Conservation (phyloP, 1,140 invertebrate species). For the Temnothorax curvispinosus region DNA sequence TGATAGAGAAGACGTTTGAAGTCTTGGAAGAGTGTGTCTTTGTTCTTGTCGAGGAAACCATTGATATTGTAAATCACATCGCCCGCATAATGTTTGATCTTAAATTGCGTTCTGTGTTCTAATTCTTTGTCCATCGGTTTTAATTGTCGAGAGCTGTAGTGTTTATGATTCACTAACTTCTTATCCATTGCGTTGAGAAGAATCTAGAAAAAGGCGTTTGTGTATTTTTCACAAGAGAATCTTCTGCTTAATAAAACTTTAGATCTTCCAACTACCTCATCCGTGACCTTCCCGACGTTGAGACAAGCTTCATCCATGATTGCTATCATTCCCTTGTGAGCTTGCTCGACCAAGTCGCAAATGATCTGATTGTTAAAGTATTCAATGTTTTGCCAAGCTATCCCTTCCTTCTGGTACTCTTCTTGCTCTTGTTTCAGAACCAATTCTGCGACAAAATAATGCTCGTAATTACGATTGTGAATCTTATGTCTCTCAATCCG, state of each 20-base stretch:
- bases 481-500: not conserved
- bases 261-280: slow-evolving; percentile 87
- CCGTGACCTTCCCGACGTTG: slow-evolving; percentile 96
- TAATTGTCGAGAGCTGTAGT: slow-evolving; percentile 95
- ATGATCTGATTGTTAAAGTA: slow-evolving; percentile 98
- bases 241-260: slow-evolving; percentile 20
- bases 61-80: slow-evolving; percentile 96
- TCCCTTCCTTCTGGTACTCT: slow-evolving; percentile 96
- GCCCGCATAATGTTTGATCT: slow-evolving; percentile 97
- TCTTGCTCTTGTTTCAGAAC: slow-evolving; percentile 98
- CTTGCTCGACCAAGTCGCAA: slow-evolving; percentile 96
- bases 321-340: slow-evolving; percentile 95
- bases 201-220: slow-evolving; percentile 86
- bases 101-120: slow-evolving; percentile 93
- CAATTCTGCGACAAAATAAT: slow-evolving; percentile 88
- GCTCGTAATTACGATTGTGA: slow-evolving; percentile 45
- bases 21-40: slow-evolving; percentile 97
- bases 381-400: slow-evolving; percentile 95
- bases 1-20: slow-evolving; percentile 96
- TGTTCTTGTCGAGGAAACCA: slow-evolving; percentile 98
- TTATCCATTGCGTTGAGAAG: slow-evolving; percentile 97
- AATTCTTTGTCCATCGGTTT: slow-evolving; percentile 93
- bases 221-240: not conserved
- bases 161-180: slow-evolving; percentile 94
- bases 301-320: slow-evolving; percentile 98